Evolutionary conservation across 92 coral and sea anemone species (phyloP).

Genomic region (Anthopleura xanthogrammica): DNA sequence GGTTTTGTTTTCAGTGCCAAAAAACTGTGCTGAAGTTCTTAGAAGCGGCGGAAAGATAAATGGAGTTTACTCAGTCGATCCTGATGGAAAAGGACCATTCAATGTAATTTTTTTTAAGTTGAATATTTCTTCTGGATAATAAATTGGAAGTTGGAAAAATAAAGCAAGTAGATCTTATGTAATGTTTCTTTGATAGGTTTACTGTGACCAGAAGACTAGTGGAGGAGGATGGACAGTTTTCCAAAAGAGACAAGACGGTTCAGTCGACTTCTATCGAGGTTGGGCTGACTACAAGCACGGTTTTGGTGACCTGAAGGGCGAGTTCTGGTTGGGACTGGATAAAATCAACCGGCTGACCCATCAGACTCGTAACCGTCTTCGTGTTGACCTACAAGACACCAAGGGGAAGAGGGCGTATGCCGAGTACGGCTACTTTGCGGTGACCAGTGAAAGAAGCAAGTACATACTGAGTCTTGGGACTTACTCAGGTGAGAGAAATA

Average conservation of each 20-base stretch:
- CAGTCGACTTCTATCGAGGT: slow-evolving; percentile 21
- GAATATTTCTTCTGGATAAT: too few relatives aligned
- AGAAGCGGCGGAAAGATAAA: slow-evolving; percentile 4
- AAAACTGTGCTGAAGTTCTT: slow-evolving; percentile 5
- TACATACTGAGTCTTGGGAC: too few relatives aligned
- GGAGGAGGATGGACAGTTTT: slow-evolving; percentile 37
- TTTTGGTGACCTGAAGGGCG: not conserved
- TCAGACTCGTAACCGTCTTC: too few relatives aligned
- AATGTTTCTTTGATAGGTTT: slow-evolving; percentile 6
- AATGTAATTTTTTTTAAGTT: not conserved
- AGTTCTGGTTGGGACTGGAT: too few relatives aligned
- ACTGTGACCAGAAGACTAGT: slow-evolving; percentile 29
- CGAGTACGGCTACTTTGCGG: too few relatives aligned
- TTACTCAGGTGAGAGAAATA: too few relatives aligned
- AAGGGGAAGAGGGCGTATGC: too few relatives aligned
- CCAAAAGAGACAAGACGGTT: slow-evolving; percentile 31
- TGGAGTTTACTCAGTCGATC: slow-evolving; percentile 7
- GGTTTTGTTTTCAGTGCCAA: not conserved
- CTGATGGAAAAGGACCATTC: slow-evolving; percentile 14
- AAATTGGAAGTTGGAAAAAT: too few relatives aligned
- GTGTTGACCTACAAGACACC: too few relatives aligned
- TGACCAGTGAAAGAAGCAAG: too few relatives aligned
- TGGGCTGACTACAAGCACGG: not conserved
- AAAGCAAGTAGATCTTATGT: not conserved
- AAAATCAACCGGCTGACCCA: too few relatives aligned